Evolutionary conservation across 2,888 invertebrate species (phyloP), one percentile per base, ranked within the genome.

Genomic region (Stramonita haemastoma): DNA sequence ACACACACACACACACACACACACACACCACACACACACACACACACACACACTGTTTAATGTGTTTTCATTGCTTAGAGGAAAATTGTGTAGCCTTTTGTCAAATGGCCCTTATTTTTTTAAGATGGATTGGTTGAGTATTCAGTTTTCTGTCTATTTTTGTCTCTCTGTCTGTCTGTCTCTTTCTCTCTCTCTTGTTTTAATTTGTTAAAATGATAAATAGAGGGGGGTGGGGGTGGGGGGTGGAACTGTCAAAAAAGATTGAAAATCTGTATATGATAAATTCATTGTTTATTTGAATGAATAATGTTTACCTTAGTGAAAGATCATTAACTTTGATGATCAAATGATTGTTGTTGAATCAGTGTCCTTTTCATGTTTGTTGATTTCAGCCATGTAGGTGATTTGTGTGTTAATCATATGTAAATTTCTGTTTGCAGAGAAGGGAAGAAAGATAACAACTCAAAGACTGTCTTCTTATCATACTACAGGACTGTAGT

Each of bases 401-500:
- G 15, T 15, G 73, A 73, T 73, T 8, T 73, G 73, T 19, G 8
- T 26, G 11, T 13, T 22, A 22, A 26, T 83, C 26, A 26, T 83
- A 36, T 83, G 66, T 66, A 66, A 46, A 66, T 83, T 46, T 83
- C 22, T 83, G 36, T 34, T 83, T 57, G 2, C 86, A 86, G 86
- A 26, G 66, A 60, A 60, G 57, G 13, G 19, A 32, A 86, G 26
- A 32, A 29, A 60, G 85, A 26, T 22, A 13, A 60, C 19, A 66
- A 66, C 34, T 34, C 56, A 8, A 5, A 32, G 22, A 60, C 32
- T 13, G 22, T 86, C 34, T 86, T 86, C 90, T 87, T 94, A 32
- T 93, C 93, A 19, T 92, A 91, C 87, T 93, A 93, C 87, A 90
- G 91, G 57, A 91, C 92, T 46, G 94, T 93, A 6, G 91, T 91